Conservation (phyloP, 2,113 vertebrate species). For the Odocoileus hemionus region DNA sequence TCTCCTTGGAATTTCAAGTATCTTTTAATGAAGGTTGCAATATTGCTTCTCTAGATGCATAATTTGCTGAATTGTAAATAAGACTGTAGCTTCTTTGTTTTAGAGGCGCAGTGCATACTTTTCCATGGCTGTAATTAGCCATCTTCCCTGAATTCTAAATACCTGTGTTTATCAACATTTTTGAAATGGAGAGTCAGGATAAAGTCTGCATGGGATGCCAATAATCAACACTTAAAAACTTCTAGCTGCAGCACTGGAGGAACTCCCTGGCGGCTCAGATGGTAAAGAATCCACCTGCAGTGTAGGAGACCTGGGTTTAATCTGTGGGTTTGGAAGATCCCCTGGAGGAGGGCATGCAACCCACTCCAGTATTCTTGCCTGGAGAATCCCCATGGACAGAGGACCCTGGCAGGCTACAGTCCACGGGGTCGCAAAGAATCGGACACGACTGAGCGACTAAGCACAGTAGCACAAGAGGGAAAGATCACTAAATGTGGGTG, state of each 20-base stretch:
- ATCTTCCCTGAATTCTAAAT: background rate
- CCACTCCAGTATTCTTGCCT: background rate
- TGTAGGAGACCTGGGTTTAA: background rate
- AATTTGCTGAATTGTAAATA: background rate
- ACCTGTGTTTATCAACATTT: background rate
- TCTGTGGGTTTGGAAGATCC: background rate
- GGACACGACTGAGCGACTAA: rapidly evolving
- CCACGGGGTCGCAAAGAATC: background rate
- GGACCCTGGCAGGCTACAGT: background rate
- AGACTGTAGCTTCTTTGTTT: background rate
- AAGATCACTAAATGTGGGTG: no score
- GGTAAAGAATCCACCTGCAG: background rate
- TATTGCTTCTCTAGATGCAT: background rate
- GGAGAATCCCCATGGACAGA: background rate
- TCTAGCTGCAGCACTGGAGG: background rate
- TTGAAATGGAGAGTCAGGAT: background rate
- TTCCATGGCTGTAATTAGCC: background rate
- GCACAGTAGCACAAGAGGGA: background rate
- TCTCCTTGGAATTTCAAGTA: background rate
- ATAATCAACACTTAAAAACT: background rate
- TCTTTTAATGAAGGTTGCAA: background rate
- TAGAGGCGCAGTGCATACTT: background rate
- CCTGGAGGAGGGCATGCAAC: background rate
- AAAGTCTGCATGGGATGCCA: background rate
- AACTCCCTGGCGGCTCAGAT: background rate